Evolutionary conservation across 1,140 invertebrate species (phyloP), one percentile per base, ranked within the genome.

Genomic region (Propsilocerus akamusi): DNA sequence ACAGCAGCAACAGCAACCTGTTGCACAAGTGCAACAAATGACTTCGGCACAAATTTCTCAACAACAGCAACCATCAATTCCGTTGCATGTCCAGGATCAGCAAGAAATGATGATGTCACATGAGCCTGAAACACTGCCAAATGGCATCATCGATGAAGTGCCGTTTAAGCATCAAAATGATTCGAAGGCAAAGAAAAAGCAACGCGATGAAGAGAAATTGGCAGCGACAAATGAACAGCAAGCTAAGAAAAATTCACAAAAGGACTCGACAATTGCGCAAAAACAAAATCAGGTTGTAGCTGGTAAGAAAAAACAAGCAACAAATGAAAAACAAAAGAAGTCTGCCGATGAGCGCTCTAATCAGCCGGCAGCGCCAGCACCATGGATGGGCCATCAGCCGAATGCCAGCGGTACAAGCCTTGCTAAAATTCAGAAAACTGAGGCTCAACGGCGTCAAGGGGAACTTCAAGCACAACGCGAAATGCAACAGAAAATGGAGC

Each of bases 391-490:
- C 5, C 59, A 58, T 1, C 65, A 59, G 62, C 60, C 59, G 3
- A 47, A 47, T 20, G 11, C 14, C 17, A 34, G 25, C 63, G 64
- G 67, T 25, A 66, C 73, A 26, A 76, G 72, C 51, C 60, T 80
- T 12, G 71, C 73, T 0, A 77, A 80, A 37, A 80, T 80, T 53
- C 78, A 80, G 57, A 75, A 74, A 56, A 72, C 74, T 0, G 78
- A 80, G 53, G 66, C 72, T 46, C 72, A 77, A 51, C 77, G 77
- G 56, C 70, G 73, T 48, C 72, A 68, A 20, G 72, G 61, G 54
- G 72, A 61, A 52, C 68, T 41, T 20, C 14, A 14, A 2, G 25
- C 57, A 64, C 51, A 64, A 7, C 61, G 59, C 1, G 63, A 58
- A 62, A 61, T 58, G 4, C n/a, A n/a, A n/a, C n/a, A n/a, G n/a